These are phyloP conservation scores for Loris lydekkerianus DNA, from an alignment of 2,797 vertebrate species.

Conservation along the genomic window DNA sequence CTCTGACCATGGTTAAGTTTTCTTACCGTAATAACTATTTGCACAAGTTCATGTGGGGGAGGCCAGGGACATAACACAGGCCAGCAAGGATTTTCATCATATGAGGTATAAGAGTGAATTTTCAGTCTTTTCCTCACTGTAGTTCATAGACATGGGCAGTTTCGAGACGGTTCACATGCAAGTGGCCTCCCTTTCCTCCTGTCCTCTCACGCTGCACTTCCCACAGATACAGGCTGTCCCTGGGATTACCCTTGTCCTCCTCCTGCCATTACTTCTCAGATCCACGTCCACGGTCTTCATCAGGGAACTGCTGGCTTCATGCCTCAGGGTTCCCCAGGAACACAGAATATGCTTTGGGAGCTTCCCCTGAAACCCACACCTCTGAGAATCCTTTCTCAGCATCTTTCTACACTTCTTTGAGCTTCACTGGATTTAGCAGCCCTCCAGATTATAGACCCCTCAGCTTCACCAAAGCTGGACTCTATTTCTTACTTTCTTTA, in stretches of 20 bases:
- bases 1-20: constrained; percentile 10
- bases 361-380: neutral
- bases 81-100: neutral
- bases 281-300: neutral
- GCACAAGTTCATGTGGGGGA: neutral
- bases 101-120: neutral
- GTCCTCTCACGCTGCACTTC: neutral
- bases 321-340: neutral
- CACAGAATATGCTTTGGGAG: neutral
- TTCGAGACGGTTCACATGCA: neutral
- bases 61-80: too few species aligned
- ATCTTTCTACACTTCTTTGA: neutral
- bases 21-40: neutral
- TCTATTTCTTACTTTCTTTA: constrained; percentile 23
- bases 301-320: neutral
- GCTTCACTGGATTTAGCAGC: neutral
- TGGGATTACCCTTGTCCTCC: too few species aligned
- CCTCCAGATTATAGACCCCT: neutral
- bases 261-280: neutral
- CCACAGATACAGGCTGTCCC: neutral
- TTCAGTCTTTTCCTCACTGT: neutral
- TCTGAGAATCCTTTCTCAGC: neutral
- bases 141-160: neutral
- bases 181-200: neutral
- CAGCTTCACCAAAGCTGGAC: neutral